Conservation (phyloP, 1,140 invertebrate species). For the Drosophila bocki region DNA sequence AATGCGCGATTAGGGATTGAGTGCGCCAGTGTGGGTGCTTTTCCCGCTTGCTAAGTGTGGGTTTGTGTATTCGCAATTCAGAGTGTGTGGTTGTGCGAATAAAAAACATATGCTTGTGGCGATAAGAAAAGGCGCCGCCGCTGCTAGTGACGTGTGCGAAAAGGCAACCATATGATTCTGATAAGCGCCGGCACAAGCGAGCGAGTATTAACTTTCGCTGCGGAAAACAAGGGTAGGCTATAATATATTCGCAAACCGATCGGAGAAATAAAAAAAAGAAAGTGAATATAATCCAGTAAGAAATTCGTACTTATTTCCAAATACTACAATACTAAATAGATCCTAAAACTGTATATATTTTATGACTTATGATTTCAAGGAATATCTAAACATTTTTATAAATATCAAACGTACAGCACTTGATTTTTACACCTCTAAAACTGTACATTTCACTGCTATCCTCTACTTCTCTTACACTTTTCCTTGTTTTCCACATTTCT, state of each 20-base stretch:
- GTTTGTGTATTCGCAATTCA: conserved; percentile 1
- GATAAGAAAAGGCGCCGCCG: conserved; percentile 34
- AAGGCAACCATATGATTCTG: conserved; percentile 72
- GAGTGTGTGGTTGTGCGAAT: conserved; percentile 14
- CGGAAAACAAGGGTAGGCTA: conserved; percentile 6
- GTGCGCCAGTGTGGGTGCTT: conserved; percentile 2
- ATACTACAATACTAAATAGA: neutral
- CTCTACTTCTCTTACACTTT: conserved; percentile 29
- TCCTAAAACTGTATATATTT: no score
- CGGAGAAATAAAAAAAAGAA: neutral
- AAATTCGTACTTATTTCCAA: no score
- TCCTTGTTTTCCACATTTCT: conserved; percentile 14
- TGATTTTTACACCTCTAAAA: conserved; percentile 22
- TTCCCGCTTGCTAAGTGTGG: neutral
- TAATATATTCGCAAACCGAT: neutral
- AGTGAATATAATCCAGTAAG: neutral
- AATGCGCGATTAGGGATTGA: conserved; percentile 17
- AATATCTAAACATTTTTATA: neutral
- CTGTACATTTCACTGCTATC: conserved; percentile 56
- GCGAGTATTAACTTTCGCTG: conserved; percentile 35
- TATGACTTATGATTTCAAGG: no score
- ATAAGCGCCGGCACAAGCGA: conserved; percentile 42
- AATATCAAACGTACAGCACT: no score
- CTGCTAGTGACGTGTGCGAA: conserved; percentile 41
- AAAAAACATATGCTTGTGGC: conserved; percentile 47